Evolutionary conservation across 2,113 vertebrate genomes (phyloP), one percentile per base, ranked within the genome.

Genomic region (Zosterops japonicus): DNA sequence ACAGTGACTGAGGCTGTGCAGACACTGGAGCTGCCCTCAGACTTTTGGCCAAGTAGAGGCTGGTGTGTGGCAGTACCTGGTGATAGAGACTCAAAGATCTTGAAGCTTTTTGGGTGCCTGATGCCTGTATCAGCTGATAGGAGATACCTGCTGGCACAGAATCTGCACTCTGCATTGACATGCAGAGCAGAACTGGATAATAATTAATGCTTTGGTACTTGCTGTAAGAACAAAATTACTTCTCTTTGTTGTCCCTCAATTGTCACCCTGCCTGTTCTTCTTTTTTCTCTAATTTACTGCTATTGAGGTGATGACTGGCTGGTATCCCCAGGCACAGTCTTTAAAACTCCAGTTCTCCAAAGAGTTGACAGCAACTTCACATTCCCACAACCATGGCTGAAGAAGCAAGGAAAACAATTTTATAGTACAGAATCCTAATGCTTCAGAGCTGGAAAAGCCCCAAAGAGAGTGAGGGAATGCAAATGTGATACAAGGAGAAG

Each of bases 1-100:
- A 10, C 2, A n/a, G 36, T 2, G 3, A 31, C 24, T 2, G 2
- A 77, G 41, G 14, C 23, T 5, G 20, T 39, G 50, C 14, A 0
- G 0, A 8, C 1, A 3, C 5, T 33, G 25, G 21, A 77, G n/a
- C 50, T 76, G 12, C 27, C 29, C 18, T 50, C 71, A 76, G 59
- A 29, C 18, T 25, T 53, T 6, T 53, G 75, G 52, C 31, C 42
- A 44, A 61, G 49, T 9, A 67, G 22, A 49, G 12, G 28, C 64
- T 47, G 1, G 1, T 19, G 21, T 18, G 7, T 16, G 39, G 23
- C 23, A 67, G 33, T 33, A 61, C 6, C 14, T 69, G 47, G 41
- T 4, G 2, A 63, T 2, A 22, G 10, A 59, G 13, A 63, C 42
- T 65, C 23, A 24, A 7, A 20, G 21, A 24, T 56, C n/a, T 64